A percentile compares a stretch with the other conserved stretches of the same genome.
These are phyloP conservation scores for Heterochromis multidens DNA, from an alignment of 2,113 vertebrate genomes.

Conservation along the genomic window DNA sequence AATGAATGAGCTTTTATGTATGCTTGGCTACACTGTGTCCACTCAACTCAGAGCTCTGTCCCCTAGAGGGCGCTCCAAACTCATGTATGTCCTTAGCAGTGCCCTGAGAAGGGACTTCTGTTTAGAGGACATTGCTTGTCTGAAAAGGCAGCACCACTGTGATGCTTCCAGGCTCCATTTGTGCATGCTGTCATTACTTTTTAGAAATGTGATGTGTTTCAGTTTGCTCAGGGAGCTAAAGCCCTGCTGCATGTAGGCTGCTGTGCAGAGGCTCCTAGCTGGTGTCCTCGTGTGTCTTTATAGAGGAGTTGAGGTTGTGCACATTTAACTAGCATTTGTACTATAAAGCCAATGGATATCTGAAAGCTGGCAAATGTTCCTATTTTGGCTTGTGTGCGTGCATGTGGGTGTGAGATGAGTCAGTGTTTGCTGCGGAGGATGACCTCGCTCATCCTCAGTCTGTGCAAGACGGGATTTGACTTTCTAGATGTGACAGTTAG, in stretches of 20 bases:
- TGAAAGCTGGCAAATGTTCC: constrained; percentile 3
- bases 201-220: constrained; percentile 36
- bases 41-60: neutral
- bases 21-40: neutral
- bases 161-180: constrained; percentile 48
- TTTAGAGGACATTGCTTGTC: constrained; percentile 39
- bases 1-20: constrained; percentile 8
- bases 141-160: constrained; percentile 28
- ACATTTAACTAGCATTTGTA: neutral
- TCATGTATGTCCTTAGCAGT: neutral
- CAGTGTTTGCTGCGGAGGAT: constrained; percentile 54
- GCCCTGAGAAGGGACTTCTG: neutral
- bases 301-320: neutral
- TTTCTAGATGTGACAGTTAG: constrained; percentile 48
- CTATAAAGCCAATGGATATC: neutral
- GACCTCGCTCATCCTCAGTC: constrained; percentile 53
- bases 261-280: neutral
- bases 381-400: neutral
- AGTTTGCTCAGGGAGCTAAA: constrained; percentile 10
- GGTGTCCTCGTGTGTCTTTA: neutral
- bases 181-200: constrained; percentile 51
- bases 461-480: constrained; percentile 38
- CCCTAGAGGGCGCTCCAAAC: constrained; percentile 64
- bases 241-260: neutral
- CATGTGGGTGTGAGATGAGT: constrained; percentile 55